These are phyloP conservation scores for Staurois parvus DNA, from an alignment of 2,797 vertebrate species.

Conservation along the genomic window DNA sequence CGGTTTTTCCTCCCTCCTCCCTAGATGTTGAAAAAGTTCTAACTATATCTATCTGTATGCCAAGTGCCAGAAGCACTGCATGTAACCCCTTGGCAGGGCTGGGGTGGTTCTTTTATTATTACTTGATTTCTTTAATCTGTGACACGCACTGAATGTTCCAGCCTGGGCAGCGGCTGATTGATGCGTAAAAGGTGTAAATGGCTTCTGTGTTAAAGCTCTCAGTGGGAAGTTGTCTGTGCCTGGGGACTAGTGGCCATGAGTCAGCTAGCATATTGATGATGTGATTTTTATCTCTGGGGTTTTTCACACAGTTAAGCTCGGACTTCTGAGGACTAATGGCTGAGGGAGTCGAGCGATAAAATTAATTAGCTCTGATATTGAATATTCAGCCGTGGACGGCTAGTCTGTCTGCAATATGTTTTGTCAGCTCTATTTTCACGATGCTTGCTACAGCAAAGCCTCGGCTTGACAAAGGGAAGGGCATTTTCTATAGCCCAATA, in stretches of 20 bases:
- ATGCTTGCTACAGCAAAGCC: not conserved
- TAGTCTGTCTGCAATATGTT: conserved; percentile 15
- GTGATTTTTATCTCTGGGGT: conserved; percentile 41
- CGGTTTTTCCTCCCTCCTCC: not conserved
- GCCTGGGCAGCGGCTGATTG: conserved; percentile 52
- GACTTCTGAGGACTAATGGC: conserved; percentile 26
- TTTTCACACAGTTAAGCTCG: conserved; percentile 34
- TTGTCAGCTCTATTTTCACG: conserved; percentile 1
- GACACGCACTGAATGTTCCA: conserved; percentile 33
- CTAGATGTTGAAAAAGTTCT: not conserved
- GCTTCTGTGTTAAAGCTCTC: conserved; percentile 52
- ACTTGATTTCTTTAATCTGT: conserved; percentile 34
- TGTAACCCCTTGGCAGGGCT: conserved; percentile 24
- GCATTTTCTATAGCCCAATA: not conserved
- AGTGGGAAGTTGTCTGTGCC: conserved; percentile 48
- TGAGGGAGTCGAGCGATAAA: conserved; percentile 18
- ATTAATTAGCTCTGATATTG: conserved; percentile 44
- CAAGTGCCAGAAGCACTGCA: not conserved
- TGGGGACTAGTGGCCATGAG: conserved; percentile 52
- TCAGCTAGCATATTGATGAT: conserved; percentile 55
- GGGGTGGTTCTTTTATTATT: conserved; percentile 4
- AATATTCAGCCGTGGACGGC: not conserved
- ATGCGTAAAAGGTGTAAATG: conserved; percentile 56
- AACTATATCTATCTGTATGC: not conserved
- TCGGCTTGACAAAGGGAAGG: not conserved